Percentiles rank a stretch among this genome's conserved stretches.
Conservation (phyloP, 2,113 vertebrate species). For the Varanus komodoensis region DNA sequence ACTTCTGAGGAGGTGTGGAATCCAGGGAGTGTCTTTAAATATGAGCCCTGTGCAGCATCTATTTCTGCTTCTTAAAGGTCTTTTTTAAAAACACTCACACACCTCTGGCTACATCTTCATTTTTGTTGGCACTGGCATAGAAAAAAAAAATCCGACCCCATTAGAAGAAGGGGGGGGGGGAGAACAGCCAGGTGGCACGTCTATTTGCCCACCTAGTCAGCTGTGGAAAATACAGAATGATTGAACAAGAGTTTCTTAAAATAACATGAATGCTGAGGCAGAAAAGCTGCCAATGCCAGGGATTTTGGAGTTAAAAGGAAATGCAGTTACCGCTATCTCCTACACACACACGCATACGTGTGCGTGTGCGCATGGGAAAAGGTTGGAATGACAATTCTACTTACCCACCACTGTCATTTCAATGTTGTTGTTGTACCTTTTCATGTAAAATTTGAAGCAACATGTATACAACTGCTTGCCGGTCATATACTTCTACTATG, state of each 20-base stretch:
- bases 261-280: slow-evolving; percentile 60
- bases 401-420: slow-evolving; percentile 11
- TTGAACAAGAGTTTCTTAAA: slow-evolving; percentile 66
- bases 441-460: slow-evolving; percentile 12
- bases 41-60: slow-evolving; percentile 24
- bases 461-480: background rate
- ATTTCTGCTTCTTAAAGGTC: slow-evolving; percentile 60
- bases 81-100: slow-evolving; percentile 37
- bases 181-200: slow-evolving; percentile 62
- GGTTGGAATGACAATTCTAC: background rate
- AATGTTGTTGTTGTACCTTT: slow-evolving; percentile 18
- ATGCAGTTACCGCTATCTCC: slow-evolving; percentile 30
- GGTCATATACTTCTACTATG: background rate
- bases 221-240: slow-evolving; percentile 69
- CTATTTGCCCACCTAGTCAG: slow-evolving; percentile 63
- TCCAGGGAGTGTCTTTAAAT: slow-evolving; percentile 43
- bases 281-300: slow-evolving; percentile 49
- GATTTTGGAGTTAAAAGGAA: slow-evolving; percentile 56
- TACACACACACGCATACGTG: background rate
- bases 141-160: slow-evolving; percentile 48
- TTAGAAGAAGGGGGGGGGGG: slow-evolving; percentile 30
- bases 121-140: slow-evolving; percentile 62
- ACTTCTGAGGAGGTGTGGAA: slow-evolving; percentile 46
- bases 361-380: background rate
- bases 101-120: slow-evolving; percentile 50